A percentile compares a stretch with the other conserved stretches of the same genome.
phyloP scores from a whole-genome alignment of 2,888 invertebrate genomes.

The Bombylius discolor region DNA sequence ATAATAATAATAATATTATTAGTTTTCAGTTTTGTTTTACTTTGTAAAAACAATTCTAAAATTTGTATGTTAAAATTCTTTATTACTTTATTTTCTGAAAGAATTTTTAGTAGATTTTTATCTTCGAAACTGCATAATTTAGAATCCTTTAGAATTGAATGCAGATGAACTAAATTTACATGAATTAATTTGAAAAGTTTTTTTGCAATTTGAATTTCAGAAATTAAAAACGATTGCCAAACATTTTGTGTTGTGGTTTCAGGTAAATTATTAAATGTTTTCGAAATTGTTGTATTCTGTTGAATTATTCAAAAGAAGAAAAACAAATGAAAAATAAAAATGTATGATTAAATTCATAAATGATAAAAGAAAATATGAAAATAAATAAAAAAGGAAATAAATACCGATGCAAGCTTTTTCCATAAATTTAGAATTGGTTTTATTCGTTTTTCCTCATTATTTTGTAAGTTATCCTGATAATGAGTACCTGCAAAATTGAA shows the following conservation, averaged over 20 bases:
- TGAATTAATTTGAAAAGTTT: constrained; percentile 28
- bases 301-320: no score
- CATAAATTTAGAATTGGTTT: constrained; percentile 65
- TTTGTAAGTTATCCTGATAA: constrained; percentile 25
- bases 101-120: constrained; percentile 17
- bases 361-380: no score
- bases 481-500: constrained; percentile 5
- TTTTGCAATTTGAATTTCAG: constrained; percentile 27
- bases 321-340: no score
- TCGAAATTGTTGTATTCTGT: constrained; percentile 22
- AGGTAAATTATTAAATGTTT: constrained; percentile 20
- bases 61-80: not conserved
- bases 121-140: constrained; percentile 16
- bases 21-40: not conserved
- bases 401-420: constrained; percentile 57
- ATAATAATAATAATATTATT: not conserved
- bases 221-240: constrained; percentile 29
- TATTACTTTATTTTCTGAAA: constrained; percentile 27
- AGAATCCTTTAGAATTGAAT: constrained; percentile 22
- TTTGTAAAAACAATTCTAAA: no score
- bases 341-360: no score
- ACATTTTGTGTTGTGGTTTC: constrained; percentile 17
- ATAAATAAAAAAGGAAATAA: not conserved
- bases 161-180: constrained; percentile 25
- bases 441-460: constrained; percentile 46